Evolutionary conservation across 1,140 invertebrate genomes (phyloP).

Genomic region (Aphelinus atriplicis): DNA sequence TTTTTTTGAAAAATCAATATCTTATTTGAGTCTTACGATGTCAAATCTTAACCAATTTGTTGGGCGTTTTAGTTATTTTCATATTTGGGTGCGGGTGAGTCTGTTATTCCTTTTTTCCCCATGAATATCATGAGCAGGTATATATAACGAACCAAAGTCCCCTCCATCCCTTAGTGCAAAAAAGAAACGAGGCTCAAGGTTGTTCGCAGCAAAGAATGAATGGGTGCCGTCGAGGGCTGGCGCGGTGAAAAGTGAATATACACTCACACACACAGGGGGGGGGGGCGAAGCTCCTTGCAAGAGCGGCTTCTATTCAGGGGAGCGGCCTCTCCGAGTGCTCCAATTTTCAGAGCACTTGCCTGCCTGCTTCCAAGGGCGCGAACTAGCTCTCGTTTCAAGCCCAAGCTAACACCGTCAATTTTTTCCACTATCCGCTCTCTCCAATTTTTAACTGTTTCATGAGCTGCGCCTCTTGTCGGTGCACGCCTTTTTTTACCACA

Average conservation of each 20-base stretch:
- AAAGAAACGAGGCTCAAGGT: neutral
- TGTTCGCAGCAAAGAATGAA: neutral
- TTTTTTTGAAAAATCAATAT: too few relatives aligned
- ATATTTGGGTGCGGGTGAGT: too few relatives aligned
- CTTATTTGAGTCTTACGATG: too few relatives aligned
- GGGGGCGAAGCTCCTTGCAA: neutral
- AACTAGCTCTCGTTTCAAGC: conserved; percentile 21
- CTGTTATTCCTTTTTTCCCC: too few relatives aligned
- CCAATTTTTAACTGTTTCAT: conserved; percentile 1
- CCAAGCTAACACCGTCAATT: too few relatives aligned
- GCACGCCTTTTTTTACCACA: too few relatives aligned
- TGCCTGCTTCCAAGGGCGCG: conserved; percentile 8
- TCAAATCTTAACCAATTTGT: too few relatives aligned
- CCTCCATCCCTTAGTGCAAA: neutral
- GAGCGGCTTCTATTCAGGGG: neutral
- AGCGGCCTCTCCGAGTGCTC: neutral
- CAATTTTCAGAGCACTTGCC: conserved; percentile 18
- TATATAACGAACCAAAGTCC: too few relatives aligned
- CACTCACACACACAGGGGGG: neutral
- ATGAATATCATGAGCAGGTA: too few relatives aligned
- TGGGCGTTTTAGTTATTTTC: too few relatives aligned
- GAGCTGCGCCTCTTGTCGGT: too few relatives aligned
- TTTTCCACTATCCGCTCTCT: neutral
- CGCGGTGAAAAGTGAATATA: neutral
- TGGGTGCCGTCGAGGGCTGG: neutral